Base-by-base conservation (phyloP, 2,797 vertebrate genomes). In the Perodicticus potto region DNA sequence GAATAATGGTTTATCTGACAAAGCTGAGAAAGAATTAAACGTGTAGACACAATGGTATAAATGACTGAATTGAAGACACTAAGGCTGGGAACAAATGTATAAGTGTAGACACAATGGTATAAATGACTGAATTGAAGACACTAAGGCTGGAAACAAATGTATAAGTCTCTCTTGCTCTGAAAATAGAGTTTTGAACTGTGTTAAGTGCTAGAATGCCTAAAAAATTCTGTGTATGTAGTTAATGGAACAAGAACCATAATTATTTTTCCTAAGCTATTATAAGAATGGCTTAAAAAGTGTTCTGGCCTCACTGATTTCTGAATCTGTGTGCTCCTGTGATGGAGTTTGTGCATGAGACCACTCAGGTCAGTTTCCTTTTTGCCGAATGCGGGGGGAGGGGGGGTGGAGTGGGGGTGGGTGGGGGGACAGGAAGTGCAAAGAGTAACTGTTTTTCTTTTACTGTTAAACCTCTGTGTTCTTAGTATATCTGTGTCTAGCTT, bases 401-500 rank as follows among this genome's bases (percentile, higher is more conserved):
- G 43, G 43, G 43, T 43, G 19, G 16, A 32, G n/a, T n/a, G 23
- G 89, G 55, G 7, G 23, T 43, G 43, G 43, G 43, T 4, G 43
- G 43, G 43, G 16, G 27, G 45, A n/a, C 57, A 80, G 72, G 34
- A 82, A 95, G 59, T 53, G 2, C 82, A 74, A 25, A 92, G 25
- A 55, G 19, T 22, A 34, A 25, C 37, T 70, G 0, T 86, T 91
- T 91, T 82, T 83, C 76, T 89, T 80, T 89, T 77, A 55, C 32
- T 81, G 69, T 32, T 49, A 85, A 96, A 77, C 14, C 37, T 95
- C 77, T 89, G 23, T 89, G 70, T 93, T 82, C 45, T 72, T 45
- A 19, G 40, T 14, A 5, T 74, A 61, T 61, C 61, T 90, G 40
- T 70, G 70, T 65, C 59, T 76, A 67, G 74, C 32, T 89, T 53